phyloP scores from a whole-genome alignment of 2,797 vertebrate species.

The Characodon lateralis region DNA sequence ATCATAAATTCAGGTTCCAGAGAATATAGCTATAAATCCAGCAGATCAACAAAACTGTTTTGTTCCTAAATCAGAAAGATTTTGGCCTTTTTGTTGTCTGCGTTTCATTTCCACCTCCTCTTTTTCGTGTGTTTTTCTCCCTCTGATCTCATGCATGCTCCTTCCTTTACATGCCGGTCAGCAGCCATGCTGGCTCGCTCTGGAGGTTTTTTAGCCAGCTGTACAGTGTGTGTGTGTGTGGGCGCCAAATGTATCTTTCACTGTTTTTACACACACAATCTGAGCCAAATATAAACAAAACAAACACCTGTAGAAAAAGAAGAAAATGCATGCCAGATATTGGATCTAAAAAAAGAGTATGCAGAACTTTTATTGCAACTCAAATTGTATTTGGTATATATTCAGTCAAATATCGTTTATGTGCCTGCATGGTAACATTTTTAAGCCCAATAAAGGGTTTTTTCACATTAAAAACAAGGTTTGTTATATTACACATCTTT shows the following conservation, averaged over 20 bases:
- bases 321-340: neutral
- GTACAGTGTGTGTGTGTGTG: constrained; percentile 18
- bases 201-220: neutral
- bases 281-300: constrained; percentile 19
- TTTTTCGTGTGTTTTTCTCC: neutral
- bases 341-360: neutral
- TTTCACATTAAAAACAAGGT: neutral
- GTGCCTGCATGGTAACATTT: neutral
- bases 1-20: neutral
- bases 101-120: neutral
- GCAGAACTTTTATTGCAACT: too few relatives aligned
- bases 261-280: neutral
- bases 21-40: neutral
- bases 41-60: neutral
- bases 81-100: neutral
- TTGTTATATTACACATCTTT: neutral
- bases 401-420: neutral
- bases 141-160: constrained; percentile 24
- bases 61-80: neutral
- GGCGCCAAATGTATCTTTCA: constrained; percentile 30
- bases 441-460: neutral
- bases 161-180: constrained; percentile 49
- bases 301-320: neutral
- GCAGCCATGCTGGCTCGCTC: constrained; percentile 25
- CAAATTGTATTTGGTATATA: too few relatives aligned